These are phyloP conservation scores for Brachionichthys hirsutus DNA, from an alignment of 2,113 vertebrate genomes.

Conservation along the genomic window DNA sequence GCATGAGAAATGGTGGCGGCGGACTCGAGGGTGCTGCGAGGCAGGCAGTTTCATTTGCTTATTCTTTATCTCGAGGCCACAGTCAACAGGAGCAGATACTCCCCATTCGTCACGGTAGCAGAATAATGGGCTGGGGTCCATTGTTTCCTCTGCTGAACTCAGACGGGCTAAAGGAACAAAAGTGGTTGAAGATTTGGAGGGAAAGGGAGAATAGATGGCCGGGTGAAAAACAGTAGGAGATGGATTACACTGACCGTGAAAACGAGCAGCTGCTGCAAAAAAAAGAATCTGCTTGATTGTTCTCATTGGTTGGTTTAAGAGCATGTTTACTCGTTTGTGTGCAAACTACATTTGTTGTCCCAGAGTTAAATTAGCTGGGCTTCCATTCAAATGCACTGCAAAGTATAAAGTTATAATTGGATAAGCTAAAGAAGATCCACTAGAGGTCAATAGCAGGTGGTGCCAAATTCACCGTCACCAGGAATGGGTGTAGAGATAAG, in stretches of 20 bases:
- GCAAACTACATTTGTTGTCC: not conserved
- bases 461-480: too few species aligned
- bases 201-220: slow-evolving; percentile 26
- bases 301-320: not conserved
- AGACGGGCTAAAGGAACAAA: slow-evolving; percentile 29
- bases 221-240: slow-evolving; percentile 14
- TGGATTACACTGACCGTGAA: slow-evolving; percentile 16
- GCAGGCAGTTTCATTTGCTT: slow-evolving; percentile 70
- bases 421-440: too few species aligned
- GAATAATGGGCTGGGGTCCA: slow-evolving; percentile 54
- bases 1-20: slow-evolving; percentile 61
- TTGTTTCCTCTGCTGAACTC: slow-evolving; percentile 59
- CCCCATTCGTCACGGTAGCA: slow-evolving; percentile 66
- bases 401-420: too few species aligned
- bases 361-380: too few species aligned
- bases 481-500: too few species aligned
- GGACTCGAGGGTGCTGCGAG: slow-evolving; percentile 45
- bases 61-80: slow-evolving; percentile 74
- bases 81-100: slow-evolving; percentile 51
- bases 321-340: not conserved
- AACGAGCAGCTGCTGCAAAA: slow-evolving; percentile 5
- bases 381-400: too few species aligned
- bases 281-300: slow-evolving; percentile 10
- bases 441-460: too few species aligned
- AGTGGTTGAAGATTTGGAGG: slow-evolving; percentile 23